Evolutionary conservation across 2,888 invertebrate species (phyloP).

Genomic region (Toxonevra muliebris): DNA sequence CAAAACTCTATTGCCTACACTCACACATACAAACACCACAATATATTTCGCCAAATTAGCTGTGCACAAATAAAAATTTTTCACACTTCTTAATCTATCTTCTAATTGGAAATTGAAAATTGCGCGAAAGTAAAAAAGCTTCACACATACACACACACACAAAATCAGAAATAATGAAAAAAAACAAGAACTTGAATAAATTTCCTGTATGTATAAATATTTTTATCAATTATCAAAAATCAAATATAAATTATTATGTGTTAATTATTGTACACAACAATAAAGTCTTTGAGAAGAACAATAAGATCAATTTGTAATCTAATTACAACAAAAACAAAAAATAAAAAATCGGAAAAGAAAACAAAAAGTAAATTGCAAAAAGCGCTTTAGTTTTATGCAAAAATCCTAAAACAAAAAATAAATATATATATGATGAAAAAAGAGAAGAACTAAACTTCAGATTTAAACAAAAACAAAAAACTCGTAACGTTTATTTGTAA

Average conservation of each 20-base stretch:
- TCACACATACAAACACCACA: no score
- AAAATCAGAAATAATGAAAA: no score
- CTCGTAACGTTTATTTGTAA: background rate
- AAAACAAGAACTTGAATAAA: conserved; percentile 36
- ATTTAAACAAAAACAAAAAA: conserved; percentile 3
- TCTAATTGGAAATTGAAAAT: no score
- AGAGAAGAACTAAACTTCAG: background rate
- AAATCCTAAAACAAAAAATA: conserved; percentile 25
- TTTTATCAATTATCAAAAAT: conserved; percentile 40
- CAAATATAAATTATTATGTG: conserved; percentile 49
- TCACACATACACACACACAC: no score
- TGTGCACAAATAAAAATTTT: no score
- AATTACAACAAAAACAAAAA: conserved; percentile 48
- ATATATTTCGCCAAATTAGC: no score
- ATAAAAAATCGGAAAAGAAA: background rate
- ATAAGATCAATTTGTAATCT: conserved; percentile 49
- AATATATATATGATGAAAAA: no score
- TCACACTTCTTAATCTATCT: no score
- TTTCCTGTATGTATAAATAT: conserved; percentile 45
- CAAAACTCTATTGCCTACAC: no score
- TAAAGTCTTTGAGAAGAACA: conserved; percentile 38
- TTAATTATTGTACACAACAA: conserved; percentile 54
- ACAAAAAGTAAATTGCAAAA: conserved; percentile 17
- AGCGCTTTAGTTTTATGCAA: conserved; percentile 19
- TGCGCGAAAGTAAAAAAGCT: no score